phyloP scores from a whole-genome alignment of 1,140 invertebrate genomes.

The Chionoecetes opilio region DNA sequence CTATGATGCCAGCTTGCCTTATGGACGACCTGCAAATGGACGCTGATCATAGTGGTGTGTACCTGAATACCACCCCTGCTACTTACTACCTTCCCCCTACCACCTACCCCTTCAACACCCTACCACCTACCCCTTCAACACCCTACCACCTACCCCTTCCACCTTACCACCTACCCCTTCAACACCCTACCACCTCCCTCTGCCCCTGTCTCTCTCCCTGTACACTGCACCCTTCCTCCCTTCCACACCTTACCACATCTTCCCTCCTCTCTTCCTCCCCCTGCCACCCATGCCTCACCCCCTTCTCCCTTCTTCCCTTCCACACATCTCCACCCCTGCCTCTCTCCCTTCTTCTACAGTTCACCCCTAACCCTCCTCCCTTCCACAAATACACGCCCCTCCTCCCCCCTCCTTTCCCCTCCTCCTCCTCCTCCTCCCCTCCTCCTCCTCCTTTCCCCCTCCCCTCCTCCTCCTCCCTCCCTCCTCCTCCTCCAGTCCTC shows the following conservation, averaged over 20 bases:
- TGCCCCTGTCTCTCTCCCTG: not conserved
- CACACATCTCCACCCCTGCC: too few relatives aligned
- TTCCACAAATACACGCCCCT: too few relatives aligned
- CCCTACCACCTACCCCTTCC: not conserved
- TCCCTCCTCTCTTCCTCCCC: too few relatives aligned
- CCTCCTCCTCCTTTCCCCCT: not conserved
- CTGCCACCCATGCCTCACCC: not conserved
- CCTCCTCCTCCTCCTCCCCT: too few relatives aligned
- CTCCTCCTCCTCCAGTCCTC: too few relatives aligned
- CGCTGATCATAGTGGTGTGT: constrained; percentile 28
- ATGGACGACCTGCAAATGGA: constrained; percentile 61
- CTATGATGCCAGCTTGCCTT: not conserved
- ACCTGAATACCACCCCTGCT: not conserved
- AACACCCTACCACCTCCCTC: not conserved
- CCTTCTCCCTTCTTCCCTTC: not conserved
- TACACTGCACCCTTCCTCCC: not conserved
- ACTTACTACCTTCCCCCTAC: not conserved
- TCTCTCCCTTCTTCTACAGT: too few relatives aligned
- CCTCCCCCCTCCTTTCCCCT: too few relatives aligned
- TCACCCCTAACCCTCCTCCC: too few relatives aligned
- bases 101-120: not conserved
- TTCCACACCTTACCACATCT: too few relatives aligned
- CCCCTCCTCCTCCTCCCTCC: too few relatives aligned
- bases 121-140: not conserved
- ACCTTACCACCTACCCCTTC: not conserved